Evolutionary conservation across 2,888 invertebrate genomes (phyloP), one percentile per base, ranked within the genome.

Genomic region (Dione vanillae): DNA sequence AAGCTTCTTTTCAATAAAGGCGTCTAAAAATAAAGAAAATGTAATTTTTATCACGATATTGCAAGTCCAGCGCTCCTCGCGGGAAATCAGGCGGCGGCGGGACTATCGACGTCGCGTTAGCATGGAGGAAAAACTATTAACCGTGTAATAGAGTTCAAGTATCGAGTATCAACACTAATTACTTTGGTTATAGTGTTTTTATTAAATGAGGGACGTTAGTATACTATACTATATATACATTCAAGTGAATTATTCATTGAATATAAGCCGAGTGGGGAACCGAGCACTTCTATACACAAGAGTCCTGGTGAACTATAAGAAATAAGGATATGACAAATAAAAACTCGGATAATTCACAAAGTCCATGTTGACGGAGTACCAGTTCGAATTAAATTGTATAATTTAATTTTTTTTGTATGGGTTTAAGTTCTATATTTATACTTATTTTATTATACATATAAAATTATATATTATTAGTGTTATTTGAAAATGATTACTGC

Each of bases 61-160:
- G 49, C 14, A 37, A 49, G 45, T 49, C 45, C 10, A 10, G 16
- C 19, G 7, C 64, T 37, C 49, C 64, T 64, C 64, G 37, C 47
- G 64, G 64, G 64, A 64, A 64, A 64, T 64, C 64, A 64, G 47
- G 7, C n/a, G n/a, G n/a, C n/a, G 49, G 37, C 61, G 64, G 37
- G 47, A 49, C 45, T 64, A 49, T 64, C 47, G 62, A 47, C 8
- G 62, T 45, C 43, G 62, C 20, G 61, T 9, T 11, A 20, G n/a
- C 61, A 45, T 16, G 37, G 35, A 16, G 47, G 47, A 16, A 47
- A 62, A 62, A 47, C 62, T 62, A 62, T 62, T 62, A 62, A 16
- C 27, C 45, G 45, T 16, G 37, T 47, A 47, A 62, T 47, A 37
- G 47, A 16, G 47, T 47, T 47, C 47, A 37, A 47, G 59, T 27